Evolutionary conservation across 1,140 invertebrate genomes (phyloP), one percentile per base, ranked within the genome.

Genomic region (Ptiloglossa arizonensis): DNA sequence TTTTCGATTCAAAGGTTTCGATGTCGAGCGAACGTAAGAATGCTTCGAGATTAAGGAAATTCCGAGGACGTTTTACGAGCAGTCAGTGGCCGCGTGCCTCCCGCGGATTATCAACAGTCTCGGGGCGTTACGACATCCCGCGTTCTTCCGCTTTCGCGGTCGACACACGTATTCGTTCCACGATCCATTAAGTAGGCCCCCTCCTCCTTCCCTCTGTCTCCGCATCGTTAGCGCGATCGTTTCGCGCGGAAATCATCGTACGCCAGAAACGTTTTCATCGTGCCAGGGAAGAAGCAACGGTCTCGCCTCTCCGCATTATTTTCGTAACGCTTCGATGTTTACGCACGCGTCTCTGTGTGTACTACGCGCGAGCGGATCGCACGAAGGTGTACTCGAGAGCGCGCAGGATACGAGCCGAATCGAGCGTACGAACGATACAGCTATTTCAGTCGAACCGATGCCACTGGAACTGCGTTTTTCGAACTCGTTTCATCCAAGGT

Each of bases 241-340:
- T n/a, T n/a, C n/a, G n/a, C n/a, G 29, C 27, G 66, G 71, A 81
- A 38, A 67, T 54, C 32, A 46, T 69, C 50, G 46, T 22, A 29
- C 62, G 64, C 56, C 50, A 69, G 50, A 66, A 71, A 75, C 22
- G 29, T 79, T 74, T 64, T 50, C 59, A 56, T 59, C 54, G 38
- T 79, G 48, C 66, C 48, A 72, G 57, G 44, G 63, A 52, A 74
- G 69, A 54, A 27, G 50, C 46, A 41, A 19, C 59, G 59, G 66
- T 67, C 62, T 67, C 48, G 62, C 29, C 32, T 46, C 17, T 46
- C 71, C 24, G 62, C 71, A 79, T 82, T 86, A 80, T 86, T 83
- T 87, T 86, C 71, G 79, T 80, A 82, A 68, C 74, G 63, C 24
- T 46, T 48, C 57, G 76, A 48, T 83, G 74, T 86, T 85, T 85